Evolutionary conservation across 2,888 invertebrate species (phyloP).

Genomic region (Drosophila kuntzei): DNA sequence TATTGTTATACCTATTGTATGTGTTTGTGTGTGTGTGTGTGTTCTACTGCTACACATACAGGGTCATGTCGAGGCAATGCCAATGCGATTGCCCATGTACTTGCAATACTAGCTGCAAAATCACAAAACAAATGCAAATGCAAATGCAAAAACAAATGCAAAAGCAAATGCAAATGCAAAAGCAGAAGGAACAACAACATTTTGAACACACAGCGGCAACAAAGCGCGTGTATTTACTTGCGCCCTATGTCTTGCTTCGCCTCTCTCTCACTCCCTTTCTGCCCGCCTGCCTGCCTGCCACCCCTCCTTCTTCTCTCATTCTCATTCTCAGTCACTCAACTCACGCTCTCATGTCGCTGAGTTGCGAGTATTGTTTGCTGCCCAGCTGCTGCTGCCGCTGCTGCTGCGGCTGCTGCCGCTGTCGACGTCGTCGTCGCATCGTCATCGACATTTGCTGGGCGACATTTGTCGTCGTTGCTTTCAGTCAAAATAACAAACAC

Average conservation of each 20-base stretch:
- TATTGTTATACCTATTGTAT: slow-evolving; percentile 31
- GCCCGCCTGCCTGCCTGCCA: slow-evolving; percentile 1
- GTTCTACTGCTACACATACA: slow-evolving; percentile 20
- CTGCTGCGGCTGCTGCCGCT: slow-evolving; percentile 16
- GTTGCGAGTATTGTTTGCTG: slow-evolving; percentile 2
- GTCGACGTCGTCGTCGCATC: slow-evolving; percentile 29
- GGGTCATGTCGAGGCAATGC: slow-evolving; percentile 46
- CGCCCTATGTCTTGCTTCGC: slow-evolving; percentile 32
- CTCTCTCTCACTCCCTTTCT: slow-evolving; percentile 8
- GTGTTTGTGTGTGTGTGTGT: slow-evolving; percentile 6
- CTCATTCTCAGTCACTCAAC: slow-evolving; percentile 10
- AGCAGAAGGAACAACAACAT: slow-evolving; percentile 28
- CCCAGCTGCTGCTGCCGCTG: slow-evolving; percentile 14
- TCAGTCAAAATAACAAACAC: slow-evolving; percentile 60
- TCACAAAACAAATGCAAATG: slow-evolving; percentile 16
- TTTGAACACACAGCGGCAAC: slow-evolving; percentile 44
- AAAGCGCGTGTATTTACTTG: slow-evolving; percentile 23
- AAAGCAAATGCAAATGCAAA: slow-evolving; percentile 16
- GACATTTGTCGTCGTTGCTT: slow-evolving; percentile 57
- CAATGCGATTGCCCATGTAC: slow-evolving; percentile 31
- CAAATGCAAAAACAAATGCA: slow-evolving; percentile 16
- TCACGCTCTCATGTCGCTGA: slow-evolving; percentile 14
- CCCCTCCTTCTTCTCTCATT: slow-evolving; percentile 6
- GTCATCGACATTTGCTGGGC: slow-evolving; percentile 56
- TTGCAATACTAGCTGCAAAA: slow-evolving; percentile 14